Percentiles rank a stretch among this genome's conserved stretches.
Conservation (phyloP, 2,888 invertebrate genomes). For the Pyrgus malvae region DNA sequence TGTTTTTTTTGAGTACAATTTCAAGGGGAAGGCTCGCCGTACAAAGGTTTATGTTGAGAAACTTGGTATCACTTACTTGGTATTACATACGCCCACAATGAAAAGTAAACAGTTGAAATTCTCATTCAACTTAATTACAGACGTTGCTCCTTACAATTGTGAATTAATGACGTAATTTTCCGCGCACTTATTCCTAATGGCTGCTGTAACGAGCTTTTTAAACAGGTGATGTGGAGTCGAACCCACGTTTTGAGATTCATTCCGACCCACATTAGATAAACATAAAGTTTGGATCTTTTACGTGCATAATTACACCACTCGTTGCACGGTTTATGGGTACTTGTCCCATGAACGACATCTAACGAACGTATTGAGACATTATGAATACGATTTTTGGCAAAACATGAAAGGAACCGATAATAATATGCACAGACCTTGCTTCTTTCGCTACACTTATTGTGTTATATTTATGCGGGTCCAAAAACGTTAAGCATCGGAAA, state of each 20-base stretch:
- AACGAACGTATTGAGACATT: no score
- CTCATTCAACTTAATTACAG: background rate
- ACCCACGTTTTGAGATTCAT: conserved; percentile 12
- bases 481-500: no score
- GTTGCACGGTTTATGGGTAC: background rate
- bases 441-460: no score
- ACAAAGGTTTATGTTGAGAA: no score
- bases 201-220: conserved; percentile 20
- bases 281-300: conserved; percentile 27
- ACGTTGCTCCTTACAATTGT: background rate
- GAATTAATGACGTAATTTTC: conserved; percentile 21
- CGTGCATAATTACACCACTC: conserved; percentile 31
- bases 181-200: conserved; percentile 11
- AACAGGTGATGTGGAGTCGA: conserved; percentile 17
- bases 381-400: no score
- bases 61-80: no score
- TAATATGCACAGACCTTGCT: no score
- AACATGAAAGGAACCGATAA: no score
- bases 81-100: no score
- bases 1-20: no score
- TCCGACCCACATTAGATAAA: conserved; percentile 28
- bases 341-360: background rate
- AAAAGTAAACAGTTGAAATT: background rate
- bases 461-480: no score
- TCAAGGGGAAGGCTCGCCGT: no score